Evolutionary conservation across 2,888 invertebrate genomes (phyloP), one percentile per base, ranked within the genome.

Genomic region (Philereme vetulata): DNA sequence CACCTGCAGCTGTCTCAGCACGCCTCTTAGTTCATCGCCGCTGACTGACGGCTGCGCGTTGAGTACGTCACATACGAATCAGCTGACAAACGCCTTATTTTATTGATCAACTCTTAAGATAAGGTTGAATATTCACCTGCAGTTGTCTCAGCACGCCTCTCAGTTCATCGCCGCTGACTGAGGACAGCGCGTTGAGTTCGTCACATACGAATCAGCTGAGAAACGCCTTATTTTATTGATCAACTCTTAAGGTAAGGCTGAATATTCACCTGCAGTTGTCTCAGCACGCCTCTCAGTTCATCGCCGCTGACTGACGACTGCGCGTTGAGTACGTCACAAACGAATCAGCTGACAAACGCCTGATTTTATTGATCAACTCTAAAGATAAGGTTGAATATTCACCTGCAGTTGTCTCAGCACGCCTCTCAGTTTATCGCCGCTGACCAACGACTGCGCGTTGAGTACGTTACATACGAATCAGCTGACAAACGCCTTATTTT

Each of bases 391-490:
- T 54, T 67, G 11, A 48, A 38, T 44, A 50, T 51, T 50, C 72
- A 95, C 96, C 95, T 97, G 99, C 95, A 99, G 95, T 74, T 97
- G 95, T 52, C 98, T 92, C 21, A 99, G 92, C 7, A 98, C 98
- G 0, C 97, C 97, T 0, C 97, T 94, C 33, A 99, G 85, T 74
- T 98, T 97, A 61, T 98, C 97, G 0, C 96, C 95, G 45, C 96
- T 93, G 67, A 93, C 87, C 81, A 96, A 96, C 74, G 94, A 92
- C 81, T 98, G 97, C 36, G 94, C 93, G 56, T 96, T 95, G 82
- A 98, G 98, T 81, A 99, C 99, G 83, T 98, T 97, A 79, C 97
- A 98, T 1, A 98, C 97, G 80, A 98, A 97, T 82, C 97, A 97
- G 80, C 97, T 97, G 9, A 99, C 93, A 4, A 99, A 85, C 0